Conservation (phyloP, 2,888 invertebrate genomes). For the Drosophila monieri region DNA sequence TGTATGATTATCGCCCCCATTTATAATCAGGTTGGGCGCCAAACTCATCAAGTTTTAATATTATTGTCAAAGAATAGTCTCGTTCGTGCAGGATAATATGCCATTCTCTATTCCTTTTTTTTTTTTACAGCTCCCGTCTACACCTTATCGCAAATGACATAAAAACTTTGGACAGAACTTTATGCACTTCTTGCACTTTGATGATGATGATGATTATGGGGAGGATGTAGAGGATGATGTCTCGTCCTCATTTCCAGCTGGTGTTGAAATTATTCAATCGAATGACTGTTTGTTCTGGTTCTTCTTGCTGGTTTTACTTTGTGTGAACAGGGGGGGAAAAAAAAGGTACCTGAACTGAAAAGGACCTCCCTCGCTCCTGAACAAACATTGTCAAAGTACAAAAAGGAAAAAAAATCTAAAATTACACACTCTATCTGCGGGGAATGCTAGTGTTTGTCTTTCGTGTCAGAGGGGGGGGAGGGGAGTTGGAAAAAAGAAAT, state of each 20-base stretch:
- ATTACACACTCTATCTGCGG: slow-evolving; percentile 41
- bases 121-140: slow-evolving; percentile 19
- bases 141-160: slow-evolving; percentile 65
- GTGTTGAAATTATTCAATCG: slow-evolving; percentile 66
- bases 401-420: slow-evolving; percentile 36
- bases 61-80: slow-evolving; percentile 54
- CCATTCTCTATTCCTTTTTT: neutral
- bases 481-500: slow-evolving; percentile 49
- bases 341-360: slow-evolving; percentile 14
- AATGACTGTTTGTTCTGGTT: slow-evolving; percentile 66
- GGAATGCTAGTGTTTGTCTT: slow-evolving; percentile 58
- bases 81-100: slow-evolving; percentile 6
- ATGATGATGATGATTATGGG: slow-evolving; percentile 39
- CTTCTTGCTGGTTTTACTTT: slow-evolving; percentile 44
- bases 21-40: slow-evolving; percentile 52
- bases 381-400: slow-evolving; percentile 64
- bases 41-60: slow-evolving; percentile 69
- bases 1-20: slow-evolving; percentile 21
- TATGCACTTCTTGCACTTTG: slow-evolving; percentile 65
- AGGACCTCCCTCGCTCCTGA: slow-evolving; percentile 48
- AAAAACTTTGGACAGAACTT: slow-evolving; percentile 56
- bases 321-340: slow-evolving; percentile 52
- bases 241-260: neutral
- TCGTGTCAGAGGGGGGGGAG: slow-evolving; percentile 38
- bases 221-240: slow-evolving; percentile 17